phyloP scores from a whole-genome alignment of 2,888 invertebrate genomes.

The Eristalis intricaria region DNA sequence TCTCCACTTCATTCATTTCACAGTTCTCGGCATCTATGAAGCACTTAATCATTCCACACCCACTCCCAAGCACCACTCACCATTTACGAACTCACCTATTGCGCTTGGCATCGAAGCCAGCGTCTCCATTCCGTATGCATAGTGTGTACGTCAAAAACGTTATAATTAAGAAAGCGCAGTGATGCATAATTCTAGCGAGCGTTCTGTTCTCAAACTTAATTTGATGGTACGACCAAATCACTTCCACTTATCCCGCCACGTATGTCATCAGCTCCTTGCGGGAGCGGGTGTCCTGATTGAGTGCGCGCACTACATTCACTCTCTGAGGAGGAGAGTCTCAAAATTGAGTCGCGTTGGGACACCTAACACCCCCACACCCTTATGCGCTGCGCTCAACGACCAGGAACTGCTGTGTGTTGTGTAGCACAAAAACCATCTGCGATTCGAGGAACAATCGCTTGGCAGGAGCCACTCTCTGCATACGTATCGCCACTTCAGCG shows the following conservation, averaged over 20 bases:
- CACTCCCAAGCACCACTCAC: background rate
- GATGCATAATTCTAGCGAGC: conserved; percentile 77
- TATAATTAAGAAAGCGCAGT: conserved; percentile 81
- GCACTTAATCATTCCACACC: background rate
- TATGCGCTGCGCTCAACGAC: conserved; percentile 2
- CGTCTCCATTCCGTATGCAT: conserved; percentile 79
- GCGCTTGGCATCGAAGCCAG: conserved; percentile 56
- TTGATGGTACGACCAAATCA: conserved; percentile 64
- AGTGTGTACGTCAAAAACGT: conserved; percentile 78
- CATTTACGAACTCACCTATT: conserved; percentile 53
- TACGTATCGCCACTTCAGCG: conserved; percentile 29
- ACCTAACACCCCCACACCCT: conserved; percentile 5
- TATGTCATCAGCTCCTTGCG: conserved; percentile 41
- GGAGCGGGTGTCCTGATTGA: conserved; percentile 34
- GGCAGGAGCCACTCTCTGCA: conserved; percentile 23
- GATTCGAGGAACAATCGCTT: conserved; percentile 62
- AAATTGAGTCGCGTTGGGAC: conserved; percentile 43
- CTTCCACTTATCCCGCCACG: conserved; percentile 63
- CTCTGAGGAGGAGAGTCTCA: conserved; percentile 41
- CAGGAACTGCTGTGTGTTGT: conserved; percentile 8
- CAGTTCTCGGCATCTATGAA: background rate
- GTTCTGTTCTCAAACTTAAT: conserved; percentile 67
- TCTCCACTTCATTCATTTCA: background rate
- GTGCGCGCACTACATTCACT: conserved; percentile 56
- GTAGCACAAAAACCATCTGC: conserved; percentile 48